These are phyloP conservation scores for Altica lythri DNA, from an alignment of 2,888 invertebrate genomes.

Conservation along the genomic window DNA sequence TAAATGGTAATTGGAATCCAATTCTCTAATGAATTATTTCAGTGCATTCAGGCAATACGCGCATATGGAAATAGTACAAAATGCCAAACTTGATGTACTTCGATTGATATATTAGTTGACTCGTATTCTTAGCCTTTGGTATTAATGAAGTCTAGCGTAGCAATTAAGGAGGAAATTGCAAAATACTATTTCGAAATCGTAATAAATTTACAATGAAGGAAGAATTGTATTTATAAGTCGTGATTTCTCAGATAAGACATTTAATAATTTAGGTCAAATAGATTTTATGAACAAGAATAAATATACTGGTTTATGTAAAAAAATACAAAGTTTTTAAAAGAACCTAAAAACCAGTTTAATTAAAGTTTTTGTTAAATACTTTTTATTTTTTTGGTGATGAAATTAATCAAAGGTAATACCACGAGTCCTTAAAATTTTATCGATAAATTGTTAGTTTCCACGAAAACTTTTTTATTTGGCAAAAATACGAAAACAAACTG, in stretches of 20 bases:
- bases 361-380: too few relatives aligned
- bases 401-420: too few relatives aligned
- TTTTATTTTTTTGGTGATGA: too few relatives aligned
- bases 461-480: too few relatives aligned
- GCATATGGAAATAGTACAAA: slow-evolving; percentile 21
- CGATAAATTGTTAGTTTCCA: too few relatives aligned
- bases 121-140: slow-evolving; percentile 6
- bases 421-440: too few relatives aligned
- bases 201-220: slow-evolving; percentile 17
- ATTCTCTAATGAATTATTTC: slow-evolving; percentile 19
- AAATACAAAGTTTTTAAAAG: too few relatives aligned
- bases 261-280: too few relatives aligned
- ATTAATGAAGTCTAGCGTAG: slow-evolving; percentile 13
- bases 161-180: slow-evolving; percentile 23
- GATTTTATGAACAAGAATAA: too few relatives aligned
- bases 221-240: slow-evolving; percentile 1
- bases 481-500: too few relatives aligned
- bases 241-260: background rate
- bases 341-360: too few relatives aligned
- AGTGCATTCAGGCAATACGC: slow-evolving; percentile 5
- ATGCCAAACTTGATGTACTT: slow-evolving; percentile 22
- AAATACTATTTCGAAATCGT: slow-evolving; percentile 15
- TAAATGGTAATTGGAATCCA: slow-evolving; percentile 17
- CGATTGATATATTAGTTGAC: slow-evolving; percentile 15
- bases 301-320: too few relatives aligned